Conservation (phyloP, 1,140 invertebrate species). For the Aricia agestis region DNA sequence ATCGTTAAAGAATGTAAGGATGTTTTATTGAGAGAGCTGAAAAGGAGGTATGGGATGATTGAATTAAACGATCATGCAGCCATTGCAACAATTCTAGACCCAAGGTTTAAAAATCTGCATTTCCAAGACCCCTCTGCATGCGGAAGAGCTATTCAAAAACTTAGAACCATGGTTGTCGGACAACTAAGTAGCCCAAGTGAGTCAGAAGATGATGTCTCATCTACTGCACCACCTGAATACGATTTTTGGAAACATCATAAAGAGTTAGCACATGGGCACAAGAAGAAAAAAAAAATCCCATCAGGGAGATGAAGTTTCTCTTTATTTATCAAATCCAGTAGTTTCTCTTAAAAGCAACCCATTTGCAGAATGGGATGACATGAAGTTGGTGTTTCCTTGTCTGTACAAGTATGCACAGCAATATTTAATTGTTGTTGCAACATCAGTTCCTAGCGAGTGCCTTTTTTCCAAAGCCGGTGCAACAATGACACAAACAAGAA, state of each 20-base stretch:
- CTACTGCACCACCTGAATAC: conserved; percentile 35
- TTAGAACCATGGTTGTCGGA: conserved; percentile 34
- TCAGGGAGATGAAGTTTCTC: conserved; percentile 35
- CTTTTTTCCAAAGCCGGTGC: conserved; percentile 29
- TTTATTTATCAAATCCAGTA: conserved; percentile 36
- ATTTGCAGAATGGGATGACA: conserved; percentile 35
- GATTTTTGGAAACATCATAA: conserved; percentile 37
- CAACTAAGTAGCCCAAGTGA: conserved; percentile 36
- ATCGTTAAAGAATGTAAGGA: conserved; percentile 32
- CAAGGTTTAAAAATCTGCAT: conserved; percentile 35
- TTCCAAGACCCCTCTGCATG: conserved; percentile 34
- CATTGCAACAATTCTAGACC: conserved; percentile 32
- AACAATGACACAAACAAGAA: conserved; percentile 27
- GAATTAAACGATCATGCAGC: conserved; percentile 32
- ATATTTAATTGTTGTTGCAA: conserved; percentile 34
- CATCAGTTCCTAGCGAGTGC: conserved; percentile 32
- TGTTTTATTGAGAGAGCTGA: conserved; percentile 34
- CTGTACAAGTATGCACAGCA: conserved; percentile 31
- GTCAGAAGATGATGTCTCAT: conserved; percentile 36
- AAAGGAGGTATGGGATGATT: conserved; percentile 31
- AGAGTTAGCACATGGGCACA: conserved; percentile 32
- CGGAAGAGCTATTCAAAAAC: conserved; percentile 34
- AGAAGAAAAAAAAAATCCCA: conserved; percentile 36
- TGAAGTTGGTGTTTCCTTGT: conserved; percentile 33
- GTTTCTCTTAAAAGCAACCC: conserved; percentile 31